phyloP scores from a whole-genome alignment of 2,888 invertebrate species.

The Caradrina kadenii region DNA sequence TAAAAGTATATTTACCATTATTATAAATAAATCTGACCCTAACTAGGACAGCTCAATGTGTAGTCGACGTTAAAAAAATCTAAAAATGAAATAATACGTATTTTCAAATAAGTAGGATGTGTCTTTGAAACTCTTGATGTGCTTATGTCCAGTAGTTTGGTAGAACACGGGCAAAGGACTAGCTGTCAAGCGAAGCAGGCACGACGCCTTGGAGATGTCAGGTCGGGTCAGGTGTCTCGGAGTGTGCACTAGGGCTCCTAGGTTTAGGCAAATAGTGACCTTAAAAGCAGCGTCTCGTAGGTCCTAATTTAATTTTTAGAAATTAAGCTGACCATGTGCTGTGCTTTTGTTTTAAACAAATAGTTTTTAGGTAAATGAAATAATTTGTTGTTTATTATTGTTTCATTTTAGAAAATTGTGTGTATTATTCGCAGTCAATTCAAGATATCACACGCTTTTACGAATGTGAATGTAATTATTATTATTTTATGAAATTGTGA shows the following conservation, averaged over 20 bases:
- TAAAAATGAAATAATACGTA: constrained; percentile 77
- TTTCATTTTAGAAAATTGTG: constrained; percentile 80
- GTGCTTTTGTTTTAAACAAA: constrained; percentile 90
- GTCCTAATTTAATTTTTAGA: constrained; percentile 86
- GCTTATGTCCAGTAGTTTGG: constrained; percentile 88
- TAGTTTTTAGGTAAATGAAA: constrained; percentile 88
- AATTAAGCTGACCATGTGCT: constrained; percentile 90
- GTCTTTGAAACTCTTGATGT: constrained; percentile 89
- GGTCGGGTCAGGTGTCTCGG: constrained; percentile 71
- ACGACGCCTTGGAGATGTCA: constrained; percentile 57
- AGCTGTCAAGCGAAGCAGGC: constrained; percentile 53
- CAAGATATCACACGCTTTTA: constrained; percentile 84
- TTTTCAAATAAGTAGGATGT: constrained; percentile 87
- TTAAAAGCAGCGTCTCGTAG: constrained; percentile 83
- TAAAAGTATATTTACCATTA: constrained; percentile 74
- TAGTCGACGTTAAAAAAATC: constrained; percentile 80
- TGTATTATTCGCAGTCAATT: constrained; percentile 88
- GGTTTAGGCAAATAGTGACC: constrained; percentile 84
- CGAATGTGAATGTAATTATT: constrained; percentile 75
- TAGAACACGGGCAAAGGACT: constrained; percentile 75
- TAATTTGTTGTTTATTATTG: constrained; percentile 84
- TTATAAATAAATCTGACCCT: constrained; percentile 79
- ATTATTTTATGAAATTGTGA: constrained; percentile 75
- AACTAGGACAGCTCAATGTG: constrained; percentile 88
- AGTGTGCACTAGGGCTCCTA: constrained; percentile 86